Percentiles rank a stretch among this genome's conserved stretches.
Conservation (phyloP, 2,113 vertebrate species). For the Dascyllus trimaculatus region DNA sequence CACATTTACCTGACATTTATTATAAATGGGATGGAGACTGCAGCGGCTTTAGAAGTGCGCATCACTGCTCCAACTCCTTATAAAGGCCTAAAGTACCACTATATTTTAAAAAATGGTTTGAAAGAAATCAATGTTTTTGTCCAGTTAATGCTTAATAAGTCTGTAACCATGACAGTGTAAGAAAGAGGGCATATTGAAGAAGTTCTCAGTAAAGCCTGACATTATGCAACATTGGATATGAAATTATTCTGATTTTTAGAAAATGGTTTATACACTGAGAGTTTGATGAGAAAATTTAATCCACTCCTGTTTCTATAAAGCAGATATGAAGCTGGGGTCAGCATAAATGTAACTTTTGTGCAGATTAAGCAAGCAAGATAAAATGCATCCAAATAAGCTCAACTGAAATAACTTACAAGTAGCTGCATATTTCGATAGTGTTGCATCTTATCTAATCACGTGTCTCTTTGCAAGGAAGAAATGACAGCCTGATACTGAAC, state of each 20-base stretch:
- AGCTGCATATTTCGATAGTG: not conserved
- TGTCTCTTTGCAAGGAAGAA: not conserved
- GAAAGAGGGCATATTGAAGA: not conserved
- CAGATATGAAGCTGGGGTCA: too few species aligned
- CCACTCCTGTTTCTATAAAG: too few species aligned
- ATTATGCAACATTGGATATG: too few species aligned
- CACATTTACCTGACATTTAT: constrained; percentile 37
- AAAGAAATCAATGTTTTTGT: not conserved
- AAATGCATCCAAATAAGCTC: too few species aligned
- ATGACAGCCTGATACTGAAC: not conserved
- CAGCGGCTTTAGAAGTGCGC: not conserved
- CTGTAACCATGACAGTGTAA: not conserved
- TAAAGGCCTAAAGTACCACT: not conserved
- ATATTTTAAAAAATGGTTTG: not conserved
- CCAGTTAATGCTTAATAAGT: constrained; percentile 4
- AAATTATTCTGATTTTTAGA: too few species aligned
- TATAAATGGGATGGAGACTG: constrained; percentile 32
- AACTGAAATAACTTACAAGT: not conserved
- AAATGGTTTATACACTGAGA: too few species aligned
- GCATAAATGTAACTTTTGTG: too few species aligned
- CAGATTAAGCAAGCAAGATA: too few species aligned
- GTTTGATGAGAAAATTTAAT: too few species aligned
- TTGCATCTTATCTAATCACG: not conserved
- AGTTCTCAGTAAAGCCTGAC: too few species aligned
- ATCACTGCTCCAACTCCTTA: not conserved